Percentiles rank a stretch among this genome's conserved stretches.
Evolutionary conservation across 2,888 invertebrate species (phyloP).

Genomic region (Platypus cylindrus): DNA sequence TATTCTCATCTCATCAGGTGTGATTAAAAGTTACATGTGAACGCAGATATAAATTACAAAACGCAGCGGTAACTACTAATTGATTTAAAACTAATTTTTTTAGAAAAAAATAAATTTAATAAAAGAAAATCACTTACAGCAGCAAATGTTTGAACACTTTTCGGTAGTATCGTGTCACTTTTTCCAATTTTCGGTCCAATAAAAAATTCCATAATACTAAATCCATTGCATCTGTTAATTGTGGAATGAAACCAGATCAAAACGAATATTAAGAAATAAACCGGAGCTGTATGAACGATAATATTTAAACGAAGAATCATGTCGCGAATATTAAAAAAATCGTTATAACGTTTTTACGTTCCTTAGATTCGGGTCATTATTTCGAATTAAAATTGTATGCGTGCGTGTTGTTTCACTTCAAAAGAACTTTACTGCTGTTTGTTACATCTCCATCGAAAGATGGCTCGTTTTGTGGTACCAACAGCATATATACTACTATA

Average conservation of each 20-base stretch:
- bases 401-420: constrained; percentile 11
- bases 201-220: constrained; percentile 16
- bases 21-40: too few relatives aligned
- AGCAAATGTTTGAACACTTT: constrained; percentile 8
- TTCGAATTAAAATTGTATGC: constrained; percentile 10
- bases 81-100: too few relatives aligned
- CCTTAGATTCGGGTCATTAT: constrained; percentile 16
- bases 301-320: constrained; percentile 11
- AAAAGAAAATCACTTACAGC: constrained; percentile 16
- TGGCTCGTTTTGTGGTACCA: constrained; percentile 13
- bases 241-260: too few relatives aligned
- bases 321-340: constrained; percentile 14
- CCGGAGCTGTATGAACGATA: too few relatives aligned
- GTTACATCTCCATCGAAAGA: constrained; percentile 13
- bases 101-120: too few relatives aligned
- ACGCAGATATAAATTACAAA: too few relatives aligned
- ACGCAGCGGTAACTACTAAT: too few relatives aligned
- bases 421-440: constrained; percentile 14
- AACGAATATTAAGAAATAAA: too few relatives aligned
- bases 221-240: constrained; percentile 7
- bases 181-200: constrained; percentile 17
- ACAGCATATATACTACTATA: too few relatives aligned
- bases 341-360: constrained; percentile 8
- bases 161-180: constrained; percentile 7
- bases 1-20: too few relatives aligned